Base-by-base conservation (phyloP, 2,888 invertebrate species). In the Lithodes maja region DNA sequence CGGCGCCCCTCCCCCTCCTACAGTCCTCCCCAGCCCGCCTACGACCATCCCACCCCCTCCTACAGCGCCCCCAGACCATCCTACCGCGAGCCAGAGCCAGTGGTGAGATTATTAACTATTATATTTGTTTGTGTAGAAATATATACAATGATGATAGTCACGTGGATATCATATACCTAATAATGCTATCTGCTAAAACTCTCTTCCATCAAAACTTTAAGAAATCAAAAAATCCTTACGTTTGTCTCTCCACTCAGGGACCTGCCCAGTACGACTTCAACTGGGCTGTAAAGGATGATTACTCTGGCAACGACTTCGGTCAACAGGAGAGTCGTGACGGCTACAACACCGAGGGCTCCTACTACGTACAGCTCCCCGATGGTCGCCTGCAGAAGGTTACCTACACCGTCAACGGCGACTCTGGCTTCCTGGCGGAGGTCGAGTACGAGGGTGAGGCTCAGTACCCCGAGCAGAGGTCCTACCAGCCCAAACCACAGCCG, bases 351-450 rank as follows among this genome's bases (percentile, higher is more conserved):
- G 9, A 81, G 82, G 86, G 86, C 33, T 17, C 53, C 75, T 87
- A 82, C 82, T 82, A 75, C 77, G 82, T 82, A 12, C 75, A 50
- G 52, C 86, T 87, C 54, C 86, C 86, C 54, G 85, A 85, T 54
- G 85, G 85, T 80, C 85, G 85, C 71, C 71, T 80, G 3, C 85
- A 85, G 71, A 80, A 52, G 69, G 90, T 90, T 3, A 85, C 83
- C 15, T 90, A 90, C 79, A 85, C 78, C 78, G 90, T 87, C 61
- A 84, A 88, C 85, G 85, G 87, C 77, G 82, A 89, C 85, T 81
- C 87, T 54, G 92, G 92, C 50, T 92, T 81, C 85, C 77, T 89
- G 77, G 92, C 92, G 74, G 87, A 92, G 78, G 92, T 92, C 1
- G 80, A 61, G 61, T 92, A 91, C 74, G 90, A 91, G 68, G 92